Evolutionary conservation across 2,113 vertebrate genomes (phyloP), one percentile per base, ranked within the genome.

Genomic region (Arothron firmamentum): DNA sequence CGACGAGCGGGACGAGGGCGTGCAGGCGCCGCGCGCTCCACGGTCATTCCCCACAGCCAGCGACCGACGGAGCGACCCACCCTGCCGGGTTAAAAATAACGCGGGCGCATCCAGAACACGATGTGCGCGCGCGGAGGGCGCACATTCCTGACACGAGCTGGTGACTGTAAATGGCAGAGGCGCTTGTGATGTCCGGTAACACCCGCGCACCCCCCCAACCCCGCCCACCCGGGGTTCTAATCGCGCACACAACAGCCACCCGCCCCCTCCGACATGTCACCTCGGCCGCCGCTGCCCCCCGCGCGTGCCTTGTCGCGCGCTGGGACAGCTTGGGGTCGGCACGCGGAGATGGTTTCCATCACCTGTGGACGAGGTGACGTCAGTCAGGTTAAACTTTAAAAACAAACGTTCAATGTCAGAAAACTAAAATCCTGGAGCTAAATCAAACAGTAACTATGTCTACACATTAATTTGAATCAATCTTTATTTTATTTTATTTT

Each of bases 51-150:
- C 78, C 65, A 82, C 57, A 80, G 78, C 76, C 80, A 66, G 75
- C 34, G 34, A 38, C 9, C 34, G 34, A 12, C 34, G 9, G 66
- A 74, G 38, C 76, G 87, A 85, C 89, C 90, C 91, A 79, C 90
- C 90, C 90, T 62, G 81, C 57, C 52, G 84, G 77, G 89, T 89
- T 91, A 92, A 91, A 92, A 92, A 91, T 91, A 92, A 91, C 81
- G 75, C 56, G 69, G 75, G 75, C 56, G 72, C 77, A 85, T 84
- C 69, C 70, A 82, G 87, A 78, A 68, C 82, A 74, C 81, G 83
- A 84, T 80, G 78, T 77, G 52, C 56, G 69, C 59, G 79, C 77
- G 83, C 70, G 58, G 75, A 72, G 83, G 77, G 83, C 79, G 77
- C 41, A 82, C 89, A 92, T 92, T 92, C 91, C 89, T 84, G 70